Evolutionary conservation across 2,888 invertebrate genomes (phyloP).

Genomic region (Drosophila robusta): DNA sequence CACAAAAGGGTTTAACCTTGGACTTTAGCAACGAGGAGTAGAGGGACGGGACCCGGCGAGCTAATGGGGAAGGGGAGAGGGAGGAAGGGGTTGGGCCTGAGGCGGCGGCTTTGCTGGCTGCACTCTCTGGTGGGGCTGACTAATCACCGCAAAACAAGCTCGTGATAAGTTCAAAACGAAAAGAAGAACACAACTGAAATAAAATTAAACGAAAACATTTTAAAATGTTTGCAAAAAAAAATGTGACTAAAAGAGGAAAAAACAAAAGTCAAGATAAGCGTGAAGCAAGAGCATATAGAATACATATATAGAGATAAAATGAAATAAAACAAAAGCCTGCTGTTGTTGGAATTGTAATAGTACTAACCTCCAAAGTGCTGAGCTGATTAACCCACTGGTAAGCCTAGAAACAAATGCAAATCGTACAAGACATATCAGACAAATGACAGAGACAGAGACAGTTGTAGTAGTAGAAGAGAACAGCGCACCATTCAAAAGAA

Average conservation of each 20-base stretch:
- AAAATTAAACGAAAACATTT: slow-evolving; percentile 1
- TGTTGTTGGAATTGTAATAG: slow-evolving; percentile 11
- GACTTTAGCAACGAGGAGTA: slow-evolving; percentile 50
- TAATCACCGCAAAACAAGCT: slow-evolving; percentile 29
- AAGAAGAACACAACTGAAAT: slow-evolving; percentile 9
- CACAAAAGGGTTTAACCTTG: slow-evolving; percentile 66
- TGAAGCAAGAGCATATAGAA: neutral
- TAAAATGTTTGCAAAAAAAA: neutral
- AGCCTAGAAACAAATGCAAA: slow-evolving; percentile 65
- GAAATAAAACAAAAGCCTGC: neutral
- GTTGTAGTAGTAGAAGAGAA: slow-evolving; percentile 9
- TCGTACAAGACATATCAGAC: slow-evolving; percentile 46
- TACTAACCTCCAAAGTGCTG: slow-evolving; percentile 66
- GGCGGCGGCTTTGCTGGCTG: slow-evolving; percentile 10
- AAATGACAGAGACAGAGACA: slow-evolving; percentile 26
- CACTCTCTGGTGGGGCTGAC: slow-evolving; percentile 35
- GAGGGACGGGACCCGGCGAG: too few relatives aligned
- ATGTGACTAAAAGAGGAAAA: slow-evolving; percentile 3
- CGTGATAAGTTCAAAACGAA: slow-evolving; percentile 21
- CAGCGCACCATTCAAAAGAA: slow-evolving; percentile 7
- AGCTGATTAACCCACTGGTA: slow-evolving; percentile 70
- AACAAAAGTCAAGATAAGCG: slow-evolving; percentile 8
- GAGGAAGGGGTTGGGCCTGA: too few relatives aligned
- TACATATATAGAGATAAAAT: slow-evolving; percentile 6
- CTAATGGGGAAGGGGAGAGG: neutral